Base-by-base conservation (phyloP, 2,797 vertebrate genomes). In the Momotus momota region DNA sequence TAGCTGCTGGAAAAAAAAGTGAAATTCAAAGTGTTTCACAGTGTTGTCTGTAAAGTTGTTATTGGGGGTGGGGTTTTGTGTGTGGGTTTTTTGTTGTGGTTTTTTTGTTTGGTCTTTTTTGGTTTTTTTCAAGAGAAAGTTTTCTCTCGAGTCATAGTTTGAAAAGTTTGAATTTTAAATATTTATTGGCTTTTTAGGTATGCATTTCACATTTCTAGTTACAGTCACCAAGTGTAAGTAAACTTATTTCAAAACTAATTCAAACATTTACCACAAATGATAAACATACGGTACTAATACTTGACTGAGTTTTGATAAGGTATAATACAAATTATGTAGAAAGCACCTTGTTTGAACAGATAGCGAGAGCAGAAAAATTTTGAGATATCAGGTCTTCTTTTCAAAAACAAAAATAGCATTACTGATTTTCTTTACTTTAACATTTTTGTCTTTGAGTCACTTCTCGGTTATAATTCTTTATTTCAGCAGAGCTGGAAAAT, bases 401-500 rank as follows among this genome's bases (percentile, higher is more conserved):
- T 64, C 40, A 71, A 58, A 81, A 75, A 1, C 5, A 61, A 64
- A 81, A 75, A n/a, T 14, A 48, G 9, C 1, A 9, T 14, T 38
- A 65, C 14, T 69, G 9, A 66, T 73, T 72, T 88, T 73, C 10
- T 65, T 55, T 55, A 8, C 3, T 54, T 82, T 54, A 45, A 46
- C 2, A 9, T 48, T 88, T 90, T 80, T 51, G 12, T 80, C 31
- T 70, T 81, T 10, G 12, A 1, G 2, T 54, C 1, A 75, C 8
- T 74, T 78, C 35, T 77, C 25, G 41, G 22, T 40, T 52, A 49
- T 4, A 38, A 1, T 40, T 62, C 27, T 74, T 57, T 29, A 38
- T 75, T 88, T 90, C 29, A 88, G 38, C 43, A 90, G 40, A 77
- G 26, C 9, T 65, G 18, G 19, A 82, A 91, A 90, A 52, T 29